These are phyloP conservation scores for Apamea monoglypha DNA, from an alignment of 2,888 invertebrate species.

Conservation along the genomic window DNA sequence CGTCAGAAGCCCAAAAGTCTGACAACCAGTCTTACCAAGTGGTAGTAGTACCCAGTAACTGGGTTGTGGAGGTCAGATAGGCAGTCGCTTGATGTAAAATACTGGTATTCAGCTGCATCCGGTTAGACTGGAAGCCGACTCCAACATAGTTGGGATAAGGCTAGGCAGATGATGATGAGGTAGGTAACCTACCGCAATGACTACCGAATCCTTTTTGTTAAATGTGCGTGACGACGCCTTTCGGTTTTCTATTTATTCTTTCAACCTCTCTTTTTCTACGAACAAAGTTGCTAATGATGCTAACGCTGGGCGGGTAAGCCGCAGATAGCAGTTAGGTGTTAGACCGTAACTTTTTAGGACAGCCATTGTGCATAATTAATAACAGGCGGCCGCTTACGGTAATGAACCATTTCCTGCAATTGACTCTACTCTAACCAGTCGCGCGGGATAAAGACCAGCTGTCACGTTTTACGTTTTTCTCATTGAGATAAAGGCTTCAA, in stretches of 20 bases:
- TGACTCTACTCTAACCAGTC: constrained; percentile 37
- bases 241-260: constrained; percentile 14
- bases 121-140: too few species aligned
- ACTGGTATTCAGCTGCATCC: too few species aligned
- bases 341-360: constrained; percentile 49
- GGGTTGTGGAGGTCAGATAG: too few species aligned
- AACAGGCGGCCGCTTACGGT: constrained; percentile 47
- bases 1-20: too few species aligned
- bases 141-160: too few species aligned
- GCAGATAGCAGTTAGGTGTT: constrained; percentile 47
- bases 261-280: constrained; percentile 12
- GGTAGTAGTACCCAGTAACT: too few species aligned
- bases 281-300: constrained; percentile 43
- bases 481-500: constrained; percentile 2
- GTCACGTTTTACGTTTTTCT: constrained; percentile 18
- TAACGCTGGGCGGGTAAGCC: constrained; percentile 35
- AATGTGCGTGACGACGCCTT: constrained; percentile 1
- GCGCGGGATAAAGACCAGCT: constrained; percentile 15
- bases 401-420: constrained; percentile 56
- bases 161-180: too few species aligned
- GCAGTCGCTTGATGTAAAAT: too few species aligned
- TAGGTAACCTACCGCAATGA: not conserved
- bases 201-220: not conserved
- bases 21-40: too few species aligned
- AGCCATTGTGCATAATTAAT: constrained; percentile 55